Evolutionary conservation across 2,888 invertebrate species (phyloP), one percentile per base, ranked within the genome.

Genomic region (Ashinkailepas kermadecensis): DNA sequence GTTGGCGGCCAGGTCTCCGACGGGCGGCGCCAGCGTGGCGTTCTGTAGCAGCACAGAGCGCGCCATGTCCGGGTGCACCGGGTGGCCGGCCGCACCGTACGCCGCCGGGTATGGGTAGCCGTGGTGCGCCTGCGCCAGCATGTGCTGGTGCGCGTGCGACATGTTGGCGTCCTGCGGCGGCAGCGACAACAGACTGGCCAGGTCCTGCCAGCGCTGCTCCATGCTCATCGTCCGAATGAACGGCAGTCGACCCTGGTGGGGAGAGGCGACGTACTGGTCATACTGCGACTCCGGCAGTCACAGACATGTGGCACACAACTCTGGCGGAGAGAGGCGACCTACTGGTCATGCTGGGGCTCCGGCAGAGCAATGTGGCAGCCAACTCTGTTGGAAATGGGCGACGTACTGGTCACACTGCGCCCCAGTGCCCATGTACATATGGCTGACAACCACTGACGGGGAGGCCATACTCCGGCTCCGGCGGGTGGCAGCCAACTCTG

Each of bases 121-220:
- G 39, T 84, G 84, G 70, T 86, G 87, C 82, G 84, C 86, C 83
- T 54, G 64, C n/a, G 64, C 54, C 62, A 74, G 79, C 57, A 39
- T n/a, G 23, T 78, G 62, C n/a, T 56, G 64, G 62, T 79, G 64
- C 85, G 89, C 89, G 85, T 88, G 89, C 86, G 88, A 86, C 85
- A 84, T 85, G 86, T 89, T 83, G 84, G 83, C 78, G 13, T 79
- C 78, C 80, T 84, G 82, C 81, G 85, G 84, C 81, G 94, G 93
- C 85, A 95, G 91, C 85, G 93, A 93, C 86, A 95, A 90, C 86
- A 95, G 89, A 85, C 93, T 94, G 83, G 95, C 95, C 86, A 97
- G 90, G 88, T 96, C 96, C 88, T 84, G 84, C 84, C 84, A 84
- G 79, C 84, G 83, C 82, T 83, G 83, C 64, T 84, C 84, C 84